Conservation (phyloP, 2,888 invertebrate species). For the Lasius fuliginosus region DNA sequence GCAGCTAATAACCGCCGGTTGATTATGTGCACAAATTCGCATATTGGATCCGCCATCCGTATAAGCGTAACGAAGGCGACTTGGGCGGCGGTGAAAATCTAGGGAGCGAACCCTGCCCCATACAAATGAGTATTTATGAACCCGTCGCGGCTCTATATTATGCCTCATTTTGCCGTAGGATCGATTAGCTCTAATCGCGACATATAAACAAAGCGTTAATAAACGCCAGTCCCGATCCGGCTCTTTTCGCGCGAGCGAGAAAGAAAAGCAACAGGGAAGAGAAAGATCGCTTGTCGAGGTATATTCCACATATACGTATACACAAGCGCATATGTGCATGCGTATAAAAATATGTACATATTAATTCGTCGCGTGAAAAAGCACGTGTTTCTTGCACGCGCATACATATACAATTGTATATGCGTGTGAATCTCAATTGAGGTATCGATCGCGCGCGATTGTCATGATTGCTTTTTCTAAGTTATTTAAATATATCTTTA, state of each 20-base stretch:
- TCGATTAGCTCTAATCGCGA: constrained; percentile 81
- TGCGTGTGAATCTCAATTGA: constrained; percentile 59
- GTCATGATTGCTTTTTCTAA: not conserved
- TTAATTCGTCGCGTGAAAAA: constrained; percentile 4
- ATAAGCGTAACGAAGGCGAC: constrained; percentile 77
- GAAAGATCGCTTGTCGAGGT: not conserved
- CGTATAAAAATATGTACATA: constrained; percentile 25
- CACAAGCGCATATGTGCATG: constrained; percentile 21
- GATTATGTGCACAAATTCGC: constrained; percentile 70
- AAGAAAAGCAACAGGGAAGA: constrained; percentile 23
- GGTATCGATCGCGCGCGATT: constrained; percentile 51
- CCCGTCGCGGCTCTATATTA: constrained; percentile 79
- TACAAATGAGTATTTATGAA: constrained; percentile 85
- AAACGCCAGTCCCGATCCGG: constrained; percentile 63
- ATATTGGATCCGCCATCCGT: constrained; percentile 51
- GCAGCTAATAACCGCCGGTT: constrained; percentile 64
- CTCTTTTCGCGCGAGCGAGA: constrained; percentile 50
- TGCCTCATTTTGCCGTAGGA: constrained; percentile 78
- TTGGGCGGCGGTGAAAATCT: constrained; percentile 76
- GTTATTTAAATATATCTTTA: constrained; percentile 1
- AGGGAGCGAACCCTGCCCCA: constrained; percentile 51
- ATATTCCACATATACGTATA: not conserved
- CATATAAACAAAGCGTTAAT: constrained; percentile 79
- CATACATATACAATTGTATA: too few relatives aligned
- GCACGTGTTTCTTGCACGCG: constrained; percentile 66